Conservation (phyloP, 2,888 invertebrate species). For the Campoplex capitator region DNA sequence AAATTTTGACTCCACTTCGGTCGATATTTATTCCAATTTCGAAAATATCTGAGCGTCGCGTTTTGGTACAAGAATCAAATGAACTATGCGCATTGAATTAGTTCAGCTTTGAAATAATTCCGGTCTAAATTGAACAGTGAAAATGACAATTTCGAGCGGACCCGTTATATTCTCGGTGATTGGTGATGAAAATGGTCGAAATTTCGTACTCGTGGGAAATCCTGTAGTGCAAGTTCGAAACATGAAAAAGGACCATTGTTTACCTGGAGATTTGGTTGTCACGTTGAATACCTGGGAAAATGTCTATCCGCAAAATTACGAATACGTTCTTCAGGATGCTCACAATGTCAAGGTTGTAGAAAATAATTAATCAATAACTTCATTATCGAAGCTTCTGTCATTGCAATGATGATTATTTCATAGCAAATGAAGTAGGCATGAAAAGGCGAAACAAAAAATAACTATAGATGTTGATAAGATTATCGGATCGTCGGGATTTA, state of each 20-base stretch:
- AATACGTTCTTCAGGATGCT: constrained; percentile 79
- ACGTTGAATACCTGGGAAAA: constrained; percentile 87
- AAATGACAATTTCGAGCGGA: constrained; percentile 87
- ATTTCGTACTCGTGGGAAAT: constrained; percentile 86
- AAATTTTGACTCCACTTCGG: too few species aligned
- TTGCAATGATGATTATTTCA: neutral
- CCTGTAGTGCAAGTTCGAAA: constrained; percentile 86
- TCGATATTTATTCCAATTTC: too few species aligned
- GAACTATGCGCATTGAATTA: neutral
- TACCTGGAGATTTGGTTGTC: constrained; percentile 86
- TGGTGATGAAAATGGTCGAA: constrained; percentile 86
- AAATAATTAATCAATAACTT: neutral
- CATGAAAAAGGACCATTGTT: constrained; percentile 85
- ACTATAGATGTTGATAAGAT: constrained; percentile 1
- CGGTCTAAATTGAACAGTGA: constrained; percentile 81
- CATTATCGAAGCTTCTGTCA: neutral
- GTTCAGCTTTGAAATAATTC: neutral
- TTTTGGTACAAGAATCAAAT: too few species aligned
- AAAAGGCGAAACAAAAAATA: neutral
- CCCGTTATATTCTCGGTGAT: constrained; percentile 86
- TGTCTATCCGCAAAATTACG: constrained; percentile 86
- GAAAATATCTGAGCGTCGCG: too few species aligned
- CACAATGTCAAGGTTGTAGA: constrained; percentile 84
- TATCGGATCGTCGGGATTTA: constrained; percentile 6
- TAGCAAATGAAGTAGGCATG: neutral